Percentiles rank a stretch among this genome's conserved stretches.
Evolutionary conservation across 2,113 vertebrate genomes (phyloP).

Genomic region (Rhodinocichla rosea): DNA sequence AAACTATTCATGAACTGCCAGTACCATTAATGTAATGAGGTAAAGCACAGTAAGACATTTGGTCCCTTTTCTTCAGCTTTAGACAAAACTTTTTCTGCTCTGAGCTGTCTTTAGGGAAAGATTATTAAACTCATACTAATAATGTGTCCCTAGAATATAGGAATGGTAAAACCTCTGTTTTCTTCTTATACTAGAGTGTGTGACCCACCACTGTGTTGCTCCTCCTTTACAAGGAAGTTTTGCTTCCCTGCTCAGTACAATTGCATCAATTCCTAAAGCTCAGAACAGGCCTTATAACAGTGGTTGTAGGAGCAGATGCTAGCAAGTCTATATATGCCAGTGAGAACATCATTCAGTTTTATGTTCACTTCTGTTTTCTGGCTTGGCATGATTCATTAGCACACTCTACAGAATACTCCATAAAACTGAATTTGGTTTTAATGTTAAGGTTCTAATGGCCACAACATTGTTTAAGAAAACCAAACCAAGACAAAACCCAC

Average conservation of each 20-base stretch:
- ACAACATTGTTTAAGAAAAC: conserved; percentile 43
- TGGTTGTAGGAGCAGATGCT: conserved; percentile 59
- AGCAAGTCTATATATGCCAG: conserved; percentile 69
- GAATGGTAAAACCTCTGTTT: neutral
- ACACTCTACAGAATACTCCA: conserved; percentile 65
- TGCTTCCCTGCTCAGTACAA: neutral
- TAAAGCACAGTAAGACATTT: neutral
- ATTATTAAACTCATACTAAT: neutral
- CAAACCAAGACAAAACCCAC: neutral
- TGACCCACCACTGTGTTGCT: neutral
- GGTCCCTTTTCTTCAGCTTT: neutral
- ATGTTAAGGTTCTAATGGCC: conserved; percentile 57
- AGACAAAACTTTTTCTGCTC: neutral
- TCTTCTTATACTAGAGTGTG: neutral
- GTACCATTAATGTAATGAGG: neutral
- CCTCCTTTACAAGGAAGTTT: neutral
- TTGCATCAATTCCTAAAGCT: neutral
- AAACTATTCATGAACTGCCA: neutral
- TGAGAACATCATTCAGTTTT: conserved; percentile 79
- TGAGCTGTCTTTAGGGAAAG: neutral
- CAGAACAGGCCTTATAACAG: neutral
- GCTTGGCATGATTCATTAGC: conserved; percentile 77
- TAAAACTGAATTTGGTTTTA: conserved; percentile 73
- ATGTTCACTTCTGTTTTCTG: conserved; percentile 73
- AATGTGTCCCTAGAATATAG: neutral